Base-by-base conservation (phyloP, 2,113 vertebrate species). In the Aspiorhynchus laticeps region DNA sequence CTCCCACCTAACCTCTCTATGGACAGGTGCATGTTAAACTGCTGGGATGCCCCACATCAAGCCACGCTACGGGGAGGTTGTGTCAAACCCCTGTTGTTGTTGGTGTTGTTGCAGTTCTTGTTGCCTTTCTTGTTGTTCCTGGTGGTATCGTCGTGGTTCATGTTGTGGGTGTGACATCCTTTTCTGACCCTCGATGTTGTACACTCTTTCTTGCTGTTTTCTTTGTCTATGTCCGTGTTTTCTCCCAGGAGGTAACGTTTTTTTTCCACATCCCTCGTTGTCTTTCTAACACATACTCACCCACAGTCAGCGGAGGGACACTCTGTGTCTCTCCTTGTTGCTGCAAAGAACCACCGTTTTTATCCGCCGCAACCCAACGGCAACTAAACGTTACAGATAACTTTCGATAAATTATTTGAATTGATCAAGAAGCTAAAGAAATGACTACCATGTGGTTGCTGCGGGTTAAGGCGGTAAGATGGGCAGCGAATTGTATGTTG, bases 11-110 rank as follows among this genome's bases (percentile, higher is more conserved):
- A 94, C 94, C 95, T 95, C 93, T 93, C 91, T 95, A 96, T 95
- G 95, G 94, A 96, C 93, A 95, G 96, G 95, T 99, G 98, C 98
- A 99, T 99, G 98, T 98, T 92, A 96, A 95, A 95, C 95, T 97
- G 97, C 97, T 97, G 86, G 97, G 96, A 96, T 97, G 97, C 97
- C 98, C 97, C 97, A 99, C 98, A 98, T 96, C 94, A 97, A 97
- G 96, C 98, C 98, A 97, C 98, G 97, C 95, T 95, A 96, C 90
- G 96, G 97, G 98, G 98, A 98, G 96, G 97, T 98, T 96, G 95
- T 95, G 96, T 94, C 94, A 93, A 84, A 85, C 87, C 89, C 88
- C 87, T 95, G 96, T 96, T 95, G 93, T 95, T 90, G 93, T 94
- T 91, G 96, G 95, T 94, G 94, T 95, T 90, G 91, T 92, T 91